These are phyloP conservation scores for Brachyrhaphis roseni DNA, from an alignment of 2,797 vertebrate species.

Conservation along the genomic window DNA sequence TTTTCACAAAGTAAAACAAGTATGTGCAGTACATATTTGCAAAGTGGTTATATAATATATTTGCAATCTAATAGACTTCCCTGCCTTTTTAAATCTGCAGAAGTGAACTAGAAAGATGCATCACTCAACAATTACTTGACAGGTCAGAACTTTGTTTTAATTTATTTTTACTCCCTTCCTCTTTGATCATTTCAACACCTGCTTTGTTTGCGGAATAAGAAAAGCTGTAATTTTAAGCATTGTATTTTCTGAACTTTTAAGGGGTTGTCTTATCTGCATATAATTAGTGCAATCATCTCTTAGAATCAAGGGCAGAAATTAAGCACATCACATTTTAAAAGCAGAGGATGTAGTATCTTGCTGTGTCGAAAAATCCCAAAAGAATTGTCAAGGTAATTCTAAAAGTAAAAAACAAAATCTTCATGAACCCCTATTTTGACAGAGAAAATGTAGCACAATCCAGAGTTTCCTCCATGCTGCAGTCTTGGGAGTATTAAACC, in stretches of 20 bases:
- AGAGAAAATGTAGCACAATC: too few relatives aligned
- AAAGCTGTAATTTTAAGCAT: background rate
- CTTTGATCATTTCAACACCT: background rate
- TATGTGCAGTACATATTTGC: background rate
- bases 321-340: background rate
- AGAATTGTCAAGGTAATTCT: too few relatives aligned
- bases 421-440: too few relatives aligned
- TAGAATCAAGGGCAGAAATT: background rate
- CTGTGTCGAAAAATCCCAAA: too few relatives aligned
- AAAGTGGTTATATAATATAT: background rate
- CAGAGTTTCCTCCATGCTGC: background rate
- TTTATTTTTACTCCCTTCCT: background rate
- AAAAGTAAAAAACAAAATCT: too few relatives aligned
- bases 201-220: background rate
- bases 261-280: background rate
- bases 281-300: background rate
- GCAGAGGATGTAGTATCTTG: background rate
- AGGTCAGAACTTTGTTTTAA: background rate
- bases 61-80: background rate
- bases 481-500: too few relatives aligned
- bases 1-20: background rate
- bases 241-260: background rate
- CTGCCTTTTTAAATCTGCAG: background rate
- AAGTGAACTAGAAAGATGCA: background rate
- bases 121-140: background rate